Base-by-base conservation (phyloP, 1,140 invertebrate species). In the Pseudomyrmex gracilis region DNA sequence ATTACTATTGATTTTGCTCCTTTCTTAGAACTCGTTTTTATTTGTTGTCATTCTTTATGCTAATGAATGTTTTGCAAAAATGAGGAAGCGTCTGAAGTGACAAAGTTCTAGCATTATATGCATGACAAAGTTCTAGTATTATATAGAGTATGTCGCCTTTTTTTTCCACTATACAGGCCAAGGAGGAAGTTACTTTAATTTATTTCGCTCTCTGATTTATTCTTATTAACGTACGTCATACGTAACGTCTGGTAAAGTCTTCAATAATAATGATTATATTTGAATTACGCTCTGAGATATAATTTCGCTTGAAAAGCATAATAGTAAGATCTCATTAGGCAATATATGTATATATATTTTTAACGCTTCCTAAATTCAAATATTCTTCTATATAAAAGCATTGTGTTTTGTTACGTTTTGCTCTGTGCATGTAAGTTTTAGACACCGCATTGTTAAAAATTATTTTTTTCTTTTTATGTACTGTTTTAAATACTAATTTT, bases 11-110 rank as follows among this genome's bases (percentile, higher is more conserved):
- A 0, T 17, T 45, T 77, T 1, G 12, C 2, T 47, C 17, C 17
- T 9, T 80, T 80, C 76, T 80, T 8, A 12, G 66, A 71, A 80
- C n/a, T 9, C 15, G 64, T 78, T 78, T 78, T 78, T 78, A 47
- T n/a, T 10, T 13, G 49, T 57, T 77, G 63, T 67, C 67, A 24
- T 78, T 70, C 0, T 34, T 66, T 45, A 80, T 70, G 51, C 20
- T 60, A 71, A 80, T n/a, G 1, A 49, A 49, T 12, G 60, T 80
- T 34, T 71, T 80, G 9, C 9, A 8, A 24, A 34, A 13, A 70
- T 60, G 9, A 80, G 76, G 66, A 80, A 80, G 12, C 8, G n/a
- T 70, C 10, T 12, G 0, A 34, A 45, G 0, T 43, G 45, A n/a
- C 20, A 68, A 70, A 70, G 17, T 80, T 80, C 76, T 34, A 58